Evolutionary conservation across 2,113 vertebrate genomes (phyloP).

Genomic region (Phodopus roborovskii): DNA sequence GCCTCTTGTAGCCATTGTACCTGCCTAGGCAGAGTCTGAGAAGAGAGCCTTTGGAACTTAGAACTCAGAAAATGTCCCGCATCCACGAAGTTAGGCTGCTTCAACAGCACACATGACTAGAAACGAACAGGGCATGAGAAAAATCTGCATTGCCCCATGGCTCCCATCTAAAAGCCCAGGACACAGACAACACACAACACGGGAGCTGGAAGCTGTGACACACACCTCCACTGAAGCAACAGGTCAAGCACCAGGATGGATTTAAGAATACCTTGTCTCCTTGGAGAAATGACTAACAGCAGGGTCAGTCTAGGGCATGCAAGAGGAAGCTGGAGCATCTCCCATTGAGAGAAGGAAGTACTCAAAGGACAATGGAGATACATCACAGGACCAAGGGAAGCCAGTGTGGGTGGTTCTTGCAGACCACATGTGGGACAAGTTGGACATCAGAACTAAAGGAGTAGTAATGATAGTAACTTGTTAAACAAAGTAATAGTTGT

Average conservation of each 20-base stretch:
- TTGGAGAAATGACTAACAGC: background rate
- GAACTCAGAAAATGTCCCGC: background rate
- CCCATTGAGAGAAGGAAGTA: background rate
- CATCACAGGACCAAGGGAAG: background rate
- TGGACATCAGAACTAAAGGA: background rate
- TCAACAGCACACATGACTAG: background rate
- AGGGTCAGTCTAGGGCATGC: background rate
- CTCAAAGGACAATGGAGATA: background rate
- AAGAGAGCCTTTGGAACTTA: background rate
- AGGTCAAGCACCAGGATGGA: background rate
- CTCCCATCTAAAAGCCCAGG: background rate
- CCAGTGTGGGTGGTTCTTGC: no score
- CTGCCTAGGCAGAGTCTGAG: background rate
- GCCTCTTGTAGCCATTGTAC: background rate
- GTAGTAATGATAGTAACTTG: background rate
- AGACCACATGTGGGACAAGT: background rate
- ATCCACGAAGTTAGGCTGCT: background rate
- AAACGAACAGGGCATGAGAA: background rate
- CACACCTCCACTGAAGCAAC: background rate
- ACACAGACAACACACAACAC: background rate
- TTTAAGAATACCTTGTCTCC: background rate
- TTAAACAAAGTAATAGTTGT: background rate
- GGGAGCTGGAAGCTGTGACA: background rate
- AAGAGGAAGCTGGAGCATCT: background rate
- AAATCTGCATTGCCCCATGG: background rate